These are phyloP conservation scores for Pandemis corylana DNA, from an alignment of 2,888 invertebrate species.

Conservation along the genomic window DNA sequence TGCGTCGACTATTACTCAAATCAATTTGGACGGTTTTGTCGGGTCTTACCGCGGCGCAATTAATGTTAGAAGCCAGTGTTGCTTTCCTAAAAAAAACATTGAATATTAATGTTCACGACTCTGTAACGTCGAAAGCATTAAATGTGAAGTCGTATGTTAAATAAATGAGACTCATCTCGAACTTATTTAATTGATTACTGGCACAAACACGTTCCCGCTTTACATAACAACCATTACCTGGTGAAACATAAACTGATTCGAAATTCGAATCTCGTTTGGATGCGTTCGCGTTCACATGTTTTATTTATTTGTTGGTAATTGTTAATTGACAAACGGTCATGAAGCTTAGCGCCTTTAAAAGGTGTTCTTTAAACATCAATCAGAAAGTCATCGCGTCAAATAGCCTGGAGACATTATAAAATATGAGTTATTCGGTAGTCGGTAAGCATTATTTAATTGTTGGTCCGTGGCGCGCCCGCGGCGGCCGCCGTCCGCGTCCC, in stretches of 20 bases:
- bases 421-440: conserved; percentile 80
- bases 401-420: conserved; percentile 77
- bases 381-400: conserved; percentile 74
- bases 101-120: conserved; percentile 75
- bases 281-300: conserved; percentile 25
- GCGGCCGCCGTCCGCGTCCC: conserved; percentile 59
- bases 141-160: conserved; percentile 68
- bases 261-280: conserved; percentile 45
- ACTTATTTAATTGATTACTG: conserved; percentile 60
- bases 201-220: conserved; percentile 49
- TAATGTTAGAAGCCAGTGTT: conserved; percentile 70
- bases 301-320: conserved; percentile 39
- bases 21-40: conserved; percentile 73
- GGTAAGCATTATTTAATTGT: conserved; percentile 82
- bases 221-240: conserved; percentile 40
- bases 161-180: conserved; percentile 68
- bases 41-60: conserved; percentile 68
- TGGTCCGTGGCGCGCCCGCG: conserved; percentile 70
- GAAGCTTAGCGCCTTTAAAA: conserved; percentile 61
- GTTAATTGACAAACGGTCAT: conserved; percentile 49
- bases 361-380: conserved; percentile 65
- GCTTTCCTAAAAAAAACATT: conserved; percentile 71
- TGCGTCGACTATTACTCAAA: conserved; percentile 72
- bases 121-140: conserved; percentile 69
- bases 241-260: conserved; percentile 37